Evolutionary conservation across 2,113 vertebrate genomes (phyloP), one percentile per base, ranked within the genome.

Genomic region (Plotosus lineatus): DNA sequence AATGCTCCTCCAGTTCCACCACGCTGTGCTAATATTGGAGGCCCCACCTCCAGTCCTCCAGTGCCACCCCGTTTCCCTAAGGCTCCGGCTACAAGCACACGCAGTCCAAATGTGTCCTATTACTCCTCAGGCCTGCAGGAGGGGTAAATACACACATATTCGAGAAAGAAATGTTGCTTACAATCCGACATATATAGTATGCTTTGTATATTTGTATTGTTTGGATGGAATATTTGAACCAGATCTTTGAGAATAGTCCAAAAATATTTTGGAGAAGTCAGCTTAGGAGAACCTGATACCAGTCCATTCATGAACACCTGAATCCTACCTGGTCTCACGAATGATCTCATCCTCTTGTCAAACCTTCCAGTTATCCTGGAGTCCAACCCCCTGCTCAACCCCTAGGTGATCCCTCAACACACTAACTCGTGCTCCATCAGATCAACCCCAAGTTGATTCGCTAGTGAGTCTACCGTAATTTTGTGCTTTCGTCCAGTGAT

Each of bases 51-150:
- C 84, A 97, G 96, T 87, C 95, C 96, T 4, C 96, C 94, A 0
- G 81, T 95, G 46, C 91, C 95, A 0, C 92, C 95, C 15, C 94
- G 94, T 56, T 96, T 96, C 85, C 93, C 94, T 48, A 95, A 95
- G 92, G 86, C 91, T 56, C 92, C 92, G 17, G 87, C 85, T 0
- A 89, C 90, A 6, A 90, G 90, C 36, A 93, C 93, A 0, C 93
- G 95, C 63, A 94, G 93, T 86, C 95, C 96, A 85, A 95, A 95
- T 88, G 93, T 96, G 79, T 98, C 97, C 71, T 98, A 94, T 90
- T 99, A 98, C 90, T 99, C 96, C 28, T 95, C 97, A 9, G 96
- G 97, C 68, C 95, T 98, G 65, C 95, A 95, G 36, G 95, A 97
- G 4, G 94, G 93, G 96, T 98, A 90, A 93, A 88, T 86, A n/a